Conservation (phyloP, 2,888 invertebrate genomes). For the Biston stratarius region DNA sequence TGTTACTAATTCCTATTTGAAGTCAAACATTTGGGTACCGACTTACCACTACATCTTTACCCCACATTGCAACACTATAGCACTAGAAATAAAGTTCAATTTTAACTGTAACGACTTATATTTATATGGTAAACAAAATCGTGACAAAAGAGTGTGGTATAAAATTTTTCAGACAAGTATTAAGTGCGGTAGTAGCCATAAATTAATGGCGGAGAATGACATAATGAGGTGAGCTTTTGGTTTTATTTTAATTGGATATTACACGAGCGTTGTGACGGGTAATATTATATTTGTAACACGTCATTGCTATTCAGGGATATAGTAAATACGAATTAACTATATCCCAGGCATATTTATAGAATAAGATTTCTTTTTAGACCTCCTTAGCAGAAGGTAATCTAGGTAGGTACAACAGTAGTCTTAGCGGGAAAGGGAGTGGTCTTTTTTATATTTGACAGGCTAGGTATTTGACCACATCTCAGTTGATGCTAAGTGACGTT, state of each 20-base stretch:
- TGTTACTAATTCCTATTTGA: conserved; percentile 71
- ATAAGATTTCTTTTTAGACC: no score
- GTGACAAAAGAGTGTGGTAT: conserved; percentile 67
- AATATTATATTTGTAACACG: conserved; percentile 37
- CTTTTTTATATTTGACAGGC: no score
- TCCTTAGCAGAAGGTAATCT: no score
- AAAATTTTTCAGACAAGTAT: conserved; percentile 73
- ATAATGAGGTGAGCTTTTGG: conserved; percentile 68
- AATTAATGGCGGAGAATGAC: conserved; percentile 78
- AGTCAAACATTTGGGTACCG: conserved; percentile 68
- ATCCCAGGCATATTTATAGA: no score
- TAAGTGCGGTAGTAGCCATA: conserved; percentile 64
- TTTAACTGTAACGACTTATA: background rate
- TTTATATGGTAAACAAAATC: conserved; percentile 18
- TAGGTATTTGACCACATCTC: no score
- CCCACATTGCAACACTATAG: background rate
- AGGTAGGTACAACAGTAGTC: no score
- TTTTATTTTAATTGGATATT: conserved; percentile 46
- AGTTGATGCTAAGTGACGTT: no score
- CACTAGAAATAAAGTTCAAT: conserved; percentile 22
- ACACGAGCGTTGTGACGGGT: conserved; percentile 9
- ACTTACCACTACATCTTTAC: conserved; percentile 39
- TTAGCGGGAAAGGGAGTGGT: no score
- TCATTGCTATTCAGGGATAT: conserved; percentile 33
- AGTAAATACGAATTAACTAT: no score